Percentiles rank a stretch among this genome's conserved stretches.
These are phyloP conservation scores for Cavia aperea DNA, from an alignment of 2,113 vertebrate species.

Conservation along the genomic window DNA sequence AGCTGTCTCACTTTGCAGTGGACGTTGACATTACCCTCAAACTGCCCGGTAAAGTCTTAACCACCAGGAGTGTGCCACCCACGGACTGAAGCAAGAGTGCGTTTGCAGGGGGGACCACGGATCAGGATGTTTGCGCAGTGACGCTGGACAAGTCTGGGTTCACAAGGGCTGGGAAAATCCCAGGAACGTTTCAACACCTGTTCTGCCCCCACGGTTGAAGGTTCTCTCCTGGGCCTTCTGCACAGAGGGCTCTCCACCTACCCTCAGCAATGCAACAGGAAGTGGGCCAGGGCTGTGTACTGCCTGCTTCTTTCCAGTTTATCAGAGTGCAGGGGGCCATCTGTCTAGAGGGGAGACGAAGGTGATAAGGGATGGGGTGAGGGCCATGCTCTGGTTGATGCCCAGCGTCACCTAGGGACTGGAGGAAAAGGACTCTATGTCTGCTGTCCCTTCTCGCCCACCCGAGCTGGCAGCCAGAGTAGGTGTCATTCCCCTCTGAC, in stretches of 20 bases:
- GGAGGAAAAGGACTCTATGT: neutral
- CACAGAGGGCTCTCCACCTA: neutral
- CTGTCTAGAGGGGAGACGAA: neutral
- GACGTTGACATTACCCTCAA: conserved; percentile 44
- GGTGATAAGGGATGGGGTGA: too few relatives aligned
- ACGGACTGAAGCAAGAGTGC: neutral
- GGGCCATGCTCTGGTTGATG: too few relatives aligned
- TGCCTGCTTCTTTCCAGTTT: rapidly evolving
- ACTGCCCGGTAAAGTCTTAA: conserved; percentile 19
- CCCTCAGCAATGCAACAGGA: neutral
- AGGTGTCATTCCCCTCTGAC: neutral
- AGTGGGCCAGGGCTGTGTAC: neutral
- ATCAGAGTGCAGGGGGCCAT: neutral
- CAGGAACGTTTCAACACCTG: neutral
- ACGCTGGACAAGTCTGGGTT: rapidly evolving
- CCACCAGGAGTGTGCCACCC: neutral
- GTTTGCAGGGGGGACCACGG: rapidly evolving
- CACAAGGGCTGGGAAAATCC: neutral
- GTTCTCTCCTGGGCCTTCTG: neutral
- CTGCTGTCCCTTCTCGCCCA: neutral
- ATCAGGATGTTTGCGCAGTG: neutral
- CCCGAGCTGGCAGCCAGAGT: neutral
- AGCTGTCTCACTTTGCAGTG: conserved; percentile 38
- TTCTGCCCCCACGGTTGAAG: neutral
- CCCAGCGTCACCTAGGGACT: rapidly evolving